A percentile compares a stretch with the other conserved stretches of the same genome.
These are phyloP conservation scores for Oryzias woworae DNA, from an alignment of 2,113 vertebrate genomes.

Conservation along the genomic window DNA sequence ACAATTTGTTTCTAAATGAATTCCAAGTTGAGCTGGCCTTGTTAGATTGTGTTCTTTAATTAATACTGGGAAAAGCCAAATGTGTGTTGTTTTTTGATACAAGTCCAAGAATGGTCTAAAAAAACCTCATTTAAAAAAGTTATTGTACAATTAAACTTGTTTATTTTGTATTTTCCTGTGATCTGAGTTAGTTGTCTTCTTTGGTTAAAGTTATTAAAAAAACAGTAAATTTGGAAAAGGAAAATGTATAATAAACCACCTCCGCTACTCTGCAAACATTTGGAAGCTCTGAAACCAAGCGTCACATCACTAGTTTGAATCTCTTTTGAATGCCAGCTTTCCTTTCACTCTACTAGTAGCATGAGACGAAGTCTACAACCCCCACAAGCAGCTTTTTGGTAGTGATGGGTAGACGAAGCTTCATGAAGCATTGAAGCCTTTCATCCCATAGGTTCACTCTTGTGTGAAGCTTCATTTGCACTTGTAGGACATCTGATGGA, in stretches of 20 bases:
- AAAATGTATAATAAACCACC: not conserved
- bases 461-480: no score
- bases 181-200: not conserved
- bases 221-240: not conserved
- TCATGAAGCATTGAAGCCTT: no score
- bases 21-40: constrained; percentile 41
- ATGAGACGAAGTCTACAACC: no score
- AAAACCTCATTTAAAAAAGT: constrained; percentile 6
- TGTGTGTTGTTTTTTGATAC: constrained; percentile 25
- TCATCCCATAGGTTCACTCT: no score
- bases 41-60: constrained; percentile 40
- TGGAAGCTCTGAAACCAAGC: no score
- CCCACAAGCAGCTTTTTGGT: no score
- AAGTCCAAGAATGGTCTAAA: constrained; percentile 26
- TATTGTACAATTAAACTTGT: not conserved
- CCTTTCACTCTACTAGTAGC: no score
- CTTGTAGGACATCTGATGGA: no score
- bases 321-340: no score
- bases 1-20: constrained; percentile 43
- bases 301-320: no score
- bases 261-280: no score
- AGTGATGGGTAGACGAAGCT: no score
- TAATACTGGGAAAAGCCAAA: constrained; percentile 41
- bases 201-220: not conserved
- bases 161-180: not conserved